Evolutionary conservation across 1,140 invertebrate genomes (phyloP).

Genomic region (Drosophila persimilis): DNA sequence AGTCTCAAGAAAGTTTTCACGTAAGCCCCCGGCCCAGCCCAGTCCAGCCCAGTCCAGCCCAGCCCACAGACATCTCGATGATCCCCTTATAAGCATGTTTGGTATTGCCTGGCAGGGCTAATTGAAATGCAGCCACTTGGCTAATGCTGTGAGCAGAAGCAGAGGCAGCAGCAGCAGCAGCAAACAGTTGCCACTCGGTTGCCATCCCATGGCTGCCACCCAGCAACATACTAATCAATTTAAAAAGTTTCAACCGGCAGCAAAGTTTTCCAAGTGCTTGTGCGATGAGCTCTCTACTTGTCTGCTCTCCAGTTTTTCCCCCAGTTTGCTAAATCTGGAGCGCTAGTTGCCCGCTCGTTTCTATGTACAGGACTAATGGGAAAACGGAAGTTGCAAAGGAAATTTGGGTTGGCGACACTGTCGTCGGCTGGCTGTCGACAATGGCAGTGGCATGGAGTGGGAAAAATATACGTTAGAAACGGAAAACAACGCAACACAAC

Average conservation of each 20-base stretch:
- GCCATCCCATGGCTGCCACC: not conserved
- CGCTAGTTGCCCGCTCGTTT: constrained; percentile 57
- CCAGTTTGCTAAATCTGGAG: constrained; percentile 51
- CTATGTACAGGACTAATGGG: constrained; percentile 66
- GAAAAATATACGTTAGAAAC: constrained; percentile 41
- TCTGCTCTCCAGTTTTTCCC: constrained; percentile 53
- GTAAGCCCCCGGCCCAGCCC: not conserved
- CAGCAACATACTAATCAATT: constrained; percentile 72
- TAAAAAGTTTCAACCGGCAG: constrained; percentile 65
- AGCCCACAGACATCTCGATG: not conserved
- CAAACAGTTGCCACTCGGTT: too few species aligned
- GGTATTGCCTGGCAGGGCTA: constrained; percentile 29
- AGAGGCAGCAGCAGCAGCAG: not conserved
- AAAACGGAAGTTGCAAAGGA: constrained; percentile 63
- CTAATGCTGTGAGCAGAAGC: constrained; percentile 11
- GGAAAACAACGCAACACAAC: constrained; percentile 40
- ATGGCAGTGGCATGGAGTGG: constrained; percentile 22
- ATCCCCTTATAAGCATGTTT: constrained; percentile 40
- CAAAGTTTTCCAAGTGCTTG: constrained; percentile 51
- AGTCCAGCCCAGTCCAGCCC: too few species aligned
- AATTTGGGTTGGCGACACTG: constrained; percentile 43
- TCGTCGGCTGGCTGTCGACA: not conserved
- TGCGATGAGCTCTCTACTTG: constrained; percentile 53
- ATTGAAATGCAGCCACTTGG: constrained; percentile 70
- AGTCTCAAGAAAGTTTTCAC: constrained; percentile 36